Percentiles rank a stretch among this genome's conserved stretches.
These are phyloP conservation scores for Anagyrus pseudococci DNA, from an alignment of 2,888 invertebrate species.

Conservation along the genomic window DNA sequence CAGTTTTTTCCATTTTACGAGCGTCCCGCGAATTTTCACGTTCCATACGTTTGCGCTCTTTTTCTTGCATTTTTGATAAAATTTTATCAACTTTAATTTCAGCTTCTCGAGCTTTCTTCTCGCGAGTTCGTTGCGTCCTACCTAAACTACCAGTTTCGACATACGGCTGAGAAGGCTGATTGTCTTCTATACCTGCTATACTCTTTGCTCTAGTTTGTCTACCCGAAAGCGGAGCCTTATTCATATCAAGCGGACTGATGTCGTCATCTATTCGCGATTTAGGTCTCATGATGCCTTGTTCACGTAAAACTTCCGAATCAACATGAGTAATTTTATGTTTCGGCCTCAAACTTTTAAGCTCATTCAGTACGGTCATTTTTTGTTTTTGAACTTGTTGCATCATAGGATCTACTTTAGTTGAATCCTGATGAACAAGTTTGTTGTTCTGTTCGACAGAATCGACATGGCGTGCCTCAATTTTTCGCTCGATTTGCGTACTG, in stretches of 20 bases:
- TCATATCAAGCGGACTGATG: constrained; percentile 51
- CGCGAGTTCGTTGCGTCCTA: constrained; percentile 47
- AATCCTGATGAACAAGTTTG: constrained; percentile 50
- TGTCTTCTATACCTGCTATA: constrained; percentile 56
- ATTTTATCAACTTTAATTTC: constrained; percentile 48
- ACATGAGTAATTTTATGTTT: constrained; percentile 59
- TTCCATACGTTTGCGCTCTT: constrained; percentile 51
- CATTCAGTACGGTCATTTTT: constrained; percentile 56
- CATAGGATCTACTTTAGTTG: constrained; percentile 52
- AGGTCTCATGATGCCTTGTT: constrained; percentile 60
- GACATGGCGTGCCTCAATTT: constrained; percentile 50
- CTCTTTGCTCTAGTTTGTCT: constrained; percentile 53
- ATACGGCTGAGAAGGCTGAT: constrained; percentile 42
- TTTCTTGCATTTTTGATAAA: constrained; percentile 48
- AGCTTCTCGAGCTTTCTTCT: constrained; percentile 47
- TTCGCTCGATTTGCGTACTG: constrained; percentile 55
- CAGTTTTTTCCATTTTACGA: constrained; percentile 46
- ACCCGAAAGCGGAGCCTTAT: constrained; percentile 34
- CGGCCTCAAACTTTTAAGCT: constrained; percentile 54
- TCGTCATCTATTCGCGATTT: constrained; percentile 60
- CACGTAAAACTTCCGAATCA: constrained; percentile 57
- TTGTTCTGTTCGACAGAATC: constrained; percentile 48
- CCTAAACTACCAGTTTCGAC: constrained; percentile 58
- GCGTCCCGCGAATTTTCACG: constrained; percentile 52
- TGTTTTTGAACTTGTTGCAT: constrained; percentile 55